Base-by-base conservation (phyloP, 1,140 invertebrate genomes). In the Brachionus koreanus region DNA sequence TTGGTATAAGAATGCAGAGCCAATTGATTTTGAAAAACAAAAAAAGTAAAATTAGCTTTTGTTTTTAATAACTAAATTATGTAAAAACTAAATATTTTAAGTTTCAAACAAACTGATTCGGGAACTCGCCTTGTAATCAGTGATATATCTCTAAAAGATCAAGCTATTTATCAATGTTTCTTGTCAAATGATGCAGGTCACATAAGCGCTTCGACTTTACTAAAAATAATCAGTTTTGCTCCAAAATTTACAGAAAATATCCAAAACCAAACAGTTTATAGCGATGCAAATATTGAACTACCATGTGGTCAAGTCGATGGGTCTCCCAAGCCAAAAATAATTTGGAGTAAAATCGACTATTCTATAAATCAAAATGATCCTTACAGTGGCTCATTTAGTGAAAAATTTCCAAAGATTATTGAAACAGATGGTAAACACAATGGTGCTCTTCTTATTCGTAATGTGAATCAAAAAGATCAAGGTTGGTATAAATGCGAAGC, bases 141-240 rank as follows among this genome's bases (percentile, higher is more conserved):
- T 85, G 92, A 92, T 85, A 89, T 98, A 35, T 91, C 92, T 84
- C 92, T 94, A 86, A 91, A 92, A 83, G 95, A 98, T 88, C 92
- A 93, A 83, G 96, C 95, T 46, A 94, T 98, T 90, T 98, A 95
- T 87, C 96, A 98, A 86, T 99, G 97, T 87, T 92, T 97, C 84
- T 95, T 94, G 0, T 90, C 89, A 39, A 97, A 96, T 86, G 91
- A 92, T 84, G 96, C 93, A 1, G 96, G 96, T 10, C 93, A 96
- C 87, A 92, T 93, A 23, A 95, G 93, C 7, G 92, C 92, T 75
- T 93, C 93, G 83, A 95, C 94, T 4, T 97, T 95, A 94, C 90
- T 98, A 7, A 93, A 93, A 90, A 95, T 96, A 39, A 97, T 96
- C 92, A 96, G 95, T 37, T 79, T 61, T 65, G 76, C 76, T 79